Evolutionary conservation across 2,797 vertebrate genomes (phyloP).

Genomic region (Ceryle rudis): DNA sequence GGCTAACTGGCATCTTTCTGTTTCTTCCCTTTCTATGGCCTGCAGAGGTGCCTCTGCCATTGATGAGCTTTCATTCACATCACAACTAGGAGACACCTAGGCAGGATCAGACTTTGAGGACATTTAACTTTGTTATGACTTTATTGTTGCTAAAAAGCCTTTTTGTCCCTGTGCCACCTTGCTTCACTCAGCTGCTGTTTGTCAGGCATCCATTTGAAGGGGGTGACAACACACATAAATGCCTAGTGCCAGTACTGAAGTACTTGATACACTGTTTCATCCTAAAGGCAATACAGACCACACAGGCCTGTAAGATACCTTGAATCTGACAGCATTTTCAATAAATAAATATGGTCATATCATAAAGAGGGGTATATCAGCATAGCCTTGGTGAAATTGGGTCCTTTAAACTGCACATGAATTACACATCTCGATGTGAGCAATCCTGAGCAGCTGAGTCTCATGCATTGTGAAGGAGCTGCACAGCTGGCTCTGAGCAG

Average conservation of each 20-base stretch:
- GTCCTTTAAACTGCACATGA: not conserved
- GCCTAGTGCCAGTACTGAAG: not conserved
- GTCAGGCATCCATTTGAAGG: not conserved
- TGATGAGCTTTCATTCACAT: not conserved
- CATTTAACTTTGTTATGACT: not conserved
- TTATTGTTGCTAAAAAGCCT: not conserved
- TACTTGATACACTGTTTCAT: not conserved
- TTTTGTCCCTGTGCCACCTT: not conserved
- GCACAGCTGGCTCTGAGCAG: not conserved
- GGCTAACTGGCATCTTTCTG: not conserved
- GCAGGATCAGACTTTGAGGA: not conserved
- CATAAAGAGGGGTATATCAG: not conserved
- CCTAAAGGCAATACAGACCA: not conserved
- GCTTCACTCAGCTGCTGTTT: not conserved
- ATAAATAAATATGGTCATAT: not conserved
- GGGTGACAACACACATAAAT: not conserved
- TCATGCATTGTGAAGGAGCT: not conserved
- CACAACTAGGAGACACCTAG: not conserved
- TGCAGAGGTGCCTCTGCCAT: not conserved
- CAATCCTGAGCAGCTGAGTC: not conserved
- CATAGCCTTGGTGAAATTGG: not conserved
- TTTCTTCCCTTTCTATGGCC: not conserved
- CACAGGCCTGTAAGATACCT: not conserved
- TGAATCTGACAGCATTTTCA: slow-evolving; percentile 1
- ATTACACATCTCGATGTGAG: accelerated